These are phyloP conservation scores for Gryllus longicercus DNA, from an alignment of 2,888 invertebrate species.

Conservation along the genomic window DNA sequence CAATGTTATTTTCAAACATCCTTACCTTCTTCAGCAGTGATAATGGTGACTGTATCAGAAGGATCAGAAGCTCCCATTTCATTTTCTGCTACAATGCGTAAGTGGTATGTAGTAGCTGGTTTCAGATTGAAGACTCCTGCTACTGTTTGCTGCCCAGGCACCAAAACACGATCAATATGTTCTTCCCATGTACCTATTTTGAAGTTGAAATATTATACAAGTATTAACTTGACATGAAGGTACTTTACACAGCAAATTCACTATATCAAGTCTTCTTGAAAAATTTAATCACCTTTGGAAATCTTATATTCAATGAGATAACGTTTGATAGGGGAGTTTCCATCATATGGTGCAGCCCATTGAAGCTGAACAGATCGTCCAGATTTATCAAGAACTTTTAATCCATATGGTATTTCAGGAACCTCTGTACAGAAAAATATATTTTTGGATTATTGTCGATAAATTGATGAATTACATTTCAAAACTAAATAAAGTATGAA, in stretches of 20 bases:
- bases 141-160: constrained; percentile 85
- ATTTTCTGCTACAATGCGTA: constrained; percentile 89
- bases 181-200: constrained; percentile 69
- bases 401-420: constrained; percentile 83
- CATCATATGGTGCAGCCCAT: constrained; percentile 90
- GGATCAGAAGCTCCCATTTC: constrained; percentile 89
- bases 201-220: not conserved
- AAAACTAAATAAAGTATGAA: constrained; percentile 18
- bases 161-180: constrained; percentile 81
- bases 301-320: constrained; percentile 90
- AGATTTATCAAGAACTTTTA: constrained; percentile 85
- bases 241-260: too few relatives aligned
- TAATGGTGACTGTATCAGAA: constrained; percentile 89
- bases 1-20: not conserved
- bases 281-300: constrained; percentile 44
- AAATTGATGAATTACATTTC: not conserved
- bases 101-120: constrained; percentile 89
- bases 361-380: constrained; percentile 86
- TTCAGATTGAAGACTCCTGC: constrained; percentile 84
- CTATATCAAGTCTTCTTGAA: not conserved
- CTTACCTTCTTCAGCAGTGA: constrained; percentile 85
- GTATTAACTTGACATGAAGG: too few relatives aligned
- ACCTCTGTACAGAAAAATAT: constrained; percentile 58
- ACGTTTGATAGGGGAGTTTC: constrained; percentile 83
- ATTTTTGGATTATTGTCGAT: not conserved